phyloP scores from a whole-genome alignment of 2,888 invertebrate species.

The Dendrolimus pini region DNA sequence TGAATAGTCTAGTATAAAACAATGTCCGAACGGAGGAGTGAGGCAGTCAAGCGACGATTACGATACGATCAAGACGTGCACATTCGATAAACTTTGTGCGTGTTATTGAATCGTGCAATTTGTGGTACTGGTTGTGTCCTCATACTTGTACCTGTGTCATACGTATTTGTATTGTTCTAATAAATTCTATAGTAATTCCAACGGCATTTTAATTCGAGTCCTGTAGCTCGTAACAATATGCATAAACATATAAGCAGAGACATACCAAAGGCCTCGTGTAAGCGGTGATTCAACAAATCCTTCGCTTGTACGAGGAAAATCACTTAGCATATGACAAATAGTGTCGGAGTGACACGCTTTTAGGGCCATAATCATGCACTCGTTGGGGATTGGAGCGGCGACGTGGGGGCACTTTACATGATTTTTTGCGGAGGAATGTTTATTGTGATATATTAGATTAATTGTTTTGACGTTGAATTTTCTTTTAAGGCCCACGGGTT shows the following conservation, averaged over 20 bases:
- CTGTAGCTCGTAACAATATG: too few species aligned
- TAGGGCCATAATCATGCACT: slow-evolving; percentile 34
- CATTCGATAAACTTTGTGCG: too few species aligned
- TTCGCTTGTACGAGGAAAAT: slow-evolving; percentile 52
- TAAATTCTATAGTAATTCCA: too few species aligned
- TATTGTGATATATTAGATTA: background rate
- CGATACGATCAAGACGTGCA: too few species aligned
- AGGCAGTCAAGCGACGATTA: too few species aligned
- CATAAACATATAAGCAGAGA: background rate
- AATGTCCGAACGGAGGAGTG: too few species aligned
- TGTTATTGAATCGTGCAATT: too few species aligned
- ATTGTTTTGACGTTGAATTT: background rate
- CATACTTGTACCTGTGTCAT: too few species aligned
- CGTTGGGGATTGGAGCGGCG: slow-evolving; percentile 7
- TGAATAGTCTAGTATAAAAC: too few species aligned
- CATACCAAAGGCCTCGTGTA: slow-evolving; percentile 12
- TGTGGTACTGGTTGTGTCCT: too few species aligned
- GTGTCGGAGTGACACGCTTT: slow-evolving; percentile 65
- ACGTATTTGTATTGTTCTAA: too few species aligned
- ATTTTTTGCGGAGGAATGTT: background rate
- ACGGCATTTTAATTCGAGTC: too few species aligned
- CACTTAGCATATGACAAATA: slow-evolving; percentile 74
- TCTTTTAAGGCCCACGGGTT: background rate
- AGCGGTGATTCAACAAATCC: slow-evolving; percentile 58
- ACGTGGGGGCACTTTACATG: background rate